These are phyloP conservation scores for Rapana venosa DNA, from an alignment of 2,888 invertebrate genomes.

Conservation along the genomic window DNA sequence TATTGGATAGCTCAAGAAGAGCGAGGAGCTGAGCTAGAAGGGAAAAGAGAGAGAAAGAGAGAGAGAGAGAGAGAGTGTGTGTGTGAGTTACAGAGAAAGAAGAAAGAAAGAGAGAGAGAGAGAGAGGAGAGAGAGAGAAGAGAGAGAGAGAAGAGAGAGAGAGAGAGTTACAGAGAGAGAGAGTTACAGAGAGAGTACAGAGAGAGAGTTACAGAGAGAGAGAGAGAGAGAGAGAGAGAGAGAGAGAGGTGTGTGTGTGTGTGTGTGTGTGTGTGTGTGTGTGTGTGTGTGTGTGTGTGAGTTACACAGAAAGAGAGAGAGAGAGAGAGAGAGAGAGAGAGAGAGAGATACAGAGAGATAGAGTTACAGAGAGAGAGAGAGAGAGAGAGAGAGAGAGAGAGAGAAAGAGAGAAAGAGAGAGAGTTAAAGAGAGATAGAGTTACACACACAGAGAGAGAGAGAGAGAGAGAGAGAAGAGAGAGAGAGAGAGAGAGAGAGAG, in stretches of 20 bases:
- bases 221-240: too few relatives aligned
- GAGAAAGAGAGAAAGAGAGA: slow-evolving; percentile 3
- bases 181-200: too few relatives aligned
- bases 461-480: neutral
- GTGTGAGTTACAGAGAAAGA: too few relatives aligned
- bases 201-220: too few relatives aligned
- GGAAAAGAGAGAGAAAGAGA: too few relatives aligned
- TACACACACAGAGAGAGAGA: neutral
- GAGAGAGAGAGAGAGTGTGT: too few relatives aligned
- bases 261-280: neutral
- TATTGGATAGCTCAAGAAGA: too few relatives aligned
- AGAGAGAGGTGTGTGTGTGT: neutral
- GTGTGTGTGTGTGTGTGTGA: neutral
- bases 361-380: neutral
- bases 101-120: too few relatives aligned
- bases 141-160: too few relatives aligned
- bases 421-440: neutral
- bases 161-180: too few relatives aligned
- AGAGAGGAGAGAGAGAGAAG: too few relatives aligned
- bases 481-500: neutral
- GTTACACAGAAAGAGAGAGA: neutral
- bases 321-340: neutral
- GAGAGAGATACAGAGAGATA: neutral
- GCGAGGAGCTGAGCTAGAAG: too few relatives aligned
- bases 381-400: slow-evolving; percentile 11